phyloP scores from a whole-genome alignment of 2,113 vertebrate species.

The Nothocercus julius region DNA sequence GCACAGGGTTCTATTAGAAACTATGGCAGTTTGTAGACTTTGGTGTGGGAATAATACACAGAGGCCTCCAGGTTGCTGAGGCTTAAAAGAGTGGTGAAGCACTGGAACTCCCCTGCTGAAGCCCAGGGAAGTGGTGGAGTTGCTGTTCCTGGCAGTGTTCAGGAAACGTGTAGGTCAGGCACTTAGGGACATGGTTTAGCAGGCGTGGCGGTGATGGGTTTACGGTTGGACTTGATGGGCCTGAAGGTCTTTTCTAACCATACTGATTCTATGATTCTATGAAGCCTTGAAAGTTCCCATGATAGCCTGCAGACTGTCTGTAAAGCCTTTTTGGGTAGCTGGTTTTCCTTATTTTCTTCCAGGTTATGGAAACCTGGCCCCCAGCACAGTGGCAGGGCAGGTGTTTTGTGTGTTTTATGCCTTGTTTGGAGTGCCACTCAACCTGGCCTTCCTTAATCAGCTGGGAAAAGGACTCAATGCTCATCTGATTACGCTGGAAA shows the following conservation, averaged over 20 bases:
- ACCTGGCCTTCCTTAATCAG: constrained; percentile 90
- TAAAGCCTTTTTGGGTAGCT: background rate
- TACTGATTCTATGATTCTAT: too few species aligned
- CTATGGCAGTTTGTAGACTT: background rate
- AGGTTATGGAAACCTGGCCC: constrained; percentile 92
- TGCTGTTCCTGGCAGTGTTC: too few species aligned
- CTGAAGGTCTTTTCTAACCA: too few species aligned
- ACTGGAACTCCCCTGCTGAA: too few species aligned
- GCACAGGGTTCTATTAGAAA: background rate
- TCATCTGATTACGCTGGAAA: constrained; percentile 80
- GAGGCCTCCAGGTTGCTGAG: background rate
- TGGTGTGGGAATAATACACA: background rate
- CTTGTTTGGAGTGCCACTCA: constrained; percentile 89
- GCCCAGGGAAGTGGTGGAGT: too few species aligned
- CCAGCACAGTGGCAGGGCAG: constrained; percentile 88
- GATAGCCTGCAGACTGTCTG: background rate
- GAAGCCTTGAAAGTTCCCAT: background rate
- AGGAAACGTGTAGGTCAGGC: too few species aligned
- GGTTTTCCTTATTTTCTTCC: background rate
- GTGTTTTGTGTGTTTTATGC: constrained; percentile 94
- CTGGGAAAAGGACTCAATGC: constrained; percentile 83
- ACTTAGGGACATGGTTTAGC: too few species aligned
- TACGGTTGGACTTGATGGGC: too few species aligned
- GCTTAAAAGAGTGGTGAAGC: background rate
- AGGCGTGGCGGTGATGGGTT: too few species aligned